Percentiles rank a stretch among this genome's conserved stretches.
These are phyloP conservation scores for Catharus bicknelli DNA, from an alignment of 2,113 vertebrate species.

Conservation along the genomic window DNA sequence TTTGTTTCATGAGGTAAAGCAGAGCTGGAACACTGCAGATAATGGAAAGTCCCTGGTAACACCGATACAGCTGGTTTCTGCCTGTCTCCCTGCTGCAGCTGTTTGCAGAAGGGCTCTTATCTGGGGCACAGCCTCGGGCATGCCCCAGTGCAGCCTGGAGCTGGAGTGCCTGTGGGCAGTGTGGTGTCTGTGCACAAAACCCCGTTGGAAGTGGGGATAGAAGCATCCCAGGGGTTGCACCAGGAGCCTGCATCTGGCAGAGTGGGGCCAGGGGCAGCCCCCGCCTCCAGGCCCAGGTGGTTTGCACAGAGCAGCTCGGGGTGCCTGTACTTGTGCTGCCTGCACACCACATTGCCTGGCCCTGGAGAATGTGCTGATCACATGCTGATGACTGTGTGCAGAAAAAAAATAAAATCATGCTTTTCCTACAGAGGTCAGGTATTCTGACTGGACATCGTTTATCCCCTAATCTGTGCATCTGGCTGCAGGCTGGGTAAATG, in stretches of 20 bases:
- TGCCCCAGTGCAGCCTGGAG: neutral
- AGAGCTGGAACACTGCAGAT: conserved; percentile 31
- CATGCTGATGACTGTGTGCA: neutral
- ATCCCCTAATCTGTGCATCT: neutral
- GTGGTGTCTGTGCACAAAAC: neutral
- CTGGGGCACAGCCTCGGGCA: neutral
- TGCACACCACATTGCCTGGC: neutral
- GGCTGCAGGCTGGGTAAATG: neutral
- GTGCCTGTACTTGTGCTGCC: neutral
- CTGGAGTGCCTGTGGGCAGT: neutral
- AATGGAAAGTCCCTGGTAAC: conserved; percentile 65
- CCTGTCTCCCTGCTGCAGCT: conserved; percentile 5
- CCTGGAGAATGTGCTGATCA: neutral
- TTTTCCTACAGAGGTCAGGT: neutral
- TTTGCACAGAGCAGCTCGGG: neutral
- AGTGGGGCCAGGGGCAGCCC: neutral
- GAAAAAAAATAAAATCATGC: neutral
- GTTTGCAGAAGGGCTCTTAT: neutral
- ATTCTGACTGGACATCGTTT: neutral
- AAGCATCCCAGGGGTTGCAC: neutral
- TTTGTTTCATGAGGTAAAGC: conserved; percentile 54
- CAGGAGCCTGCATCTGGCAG: neutral
- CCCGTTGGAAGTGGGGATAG: neutral
- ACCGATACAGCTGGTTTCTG: conserved; percentile 1
- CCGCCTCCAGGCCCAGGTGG: rapidly evolving